Percentiles rank a stretch among this genome's conserved stretches.
phyloP scores from a whole-genome alignment of 2,113 vertebrate species.

The Montifringilla adamsi region DNA sequence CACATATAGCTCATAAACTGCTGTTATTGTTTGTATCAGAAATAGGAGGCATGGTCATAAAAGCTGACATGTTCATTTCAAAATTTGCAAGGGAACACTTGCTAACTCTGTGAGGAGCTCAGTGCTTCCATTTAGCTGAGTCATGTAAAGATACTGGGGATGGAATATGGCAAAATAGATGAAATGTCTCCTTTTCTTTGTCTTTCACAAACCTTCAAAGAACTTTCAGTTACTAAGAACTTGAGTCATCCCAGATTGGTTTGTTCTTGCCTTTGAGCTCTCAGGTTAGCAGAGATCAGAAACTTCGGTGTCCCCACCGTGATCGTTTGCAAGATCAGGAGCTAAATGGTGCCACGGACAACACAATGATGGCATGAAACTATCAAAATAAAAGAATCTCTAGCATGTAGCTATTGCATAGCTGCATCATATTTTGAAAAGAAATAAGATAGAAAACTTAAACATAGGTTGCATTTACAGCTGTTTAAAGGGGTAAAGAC shows the following conservation, averaged over 20 bases:
- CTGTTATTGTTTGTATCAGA: background rate
- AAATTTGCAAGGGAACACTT: background rate
- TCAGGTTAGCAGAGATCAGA: background rate
- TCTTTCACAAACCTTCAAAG: background rate
- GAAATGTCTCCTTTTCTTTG: background rate
- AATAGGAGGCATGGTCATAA: background rate
- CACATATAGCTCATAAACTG: background rate
- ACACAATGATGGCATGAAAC: background rate
- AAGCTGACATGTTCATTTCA: background rate
- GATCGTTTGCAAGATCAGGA: background rate
- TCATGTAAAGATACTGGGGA: background rate
- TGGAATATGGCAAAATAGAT: background rate
- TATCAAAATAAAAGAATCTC: background rate
- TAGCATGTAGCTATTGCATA: background rate
- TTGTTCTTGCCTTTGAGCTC: background rate
- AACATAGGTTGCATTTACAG: background rate
- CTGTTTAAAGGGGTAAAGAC: background rate
- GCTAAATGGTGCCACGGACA: background rate
- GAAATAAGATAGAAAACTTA: background rate
- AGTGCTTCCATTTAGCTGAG: background rate
- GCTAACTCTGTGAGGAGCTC: background rate
- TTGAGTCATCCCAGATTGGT: background rate
- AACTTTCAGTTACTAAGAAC: background rate
- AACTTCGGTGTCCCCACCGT: fast-evolving
- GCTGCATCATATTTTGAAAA: background rate